A percentile compares a stretch with the other conserved stretches of the same genome.
Conservation (phyloP, 2,797 vertebrate genomes). For the Sebastiscus tertius region DNA sequence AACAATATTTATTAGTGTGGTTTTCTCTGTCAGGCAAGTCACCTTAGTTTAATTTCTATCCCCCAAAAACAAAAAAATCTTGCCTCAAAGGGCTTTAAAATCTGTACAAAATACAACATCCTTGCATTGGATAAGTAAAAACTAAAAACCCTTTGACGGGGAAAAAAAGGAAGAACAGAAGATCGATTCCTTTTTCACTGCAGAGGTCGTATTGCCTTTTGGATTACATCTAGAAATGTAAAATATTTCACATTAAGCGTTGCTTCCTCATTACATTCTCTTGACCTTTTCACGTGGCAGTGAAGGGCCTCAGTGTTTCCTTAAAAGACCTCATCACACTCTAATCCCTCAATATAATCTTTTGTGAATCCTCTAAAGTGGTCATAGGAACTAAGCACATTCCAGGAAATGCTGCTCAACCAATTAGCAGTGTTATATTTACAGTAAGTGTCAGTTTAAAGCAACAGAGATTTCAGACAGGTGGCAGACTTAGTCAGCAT, state of each 20-base stretch:
- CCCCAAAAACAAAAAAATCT: background rate
- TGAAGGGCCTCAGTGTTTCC: background rate
- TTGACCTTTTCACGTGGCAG: too few relatives aligned
- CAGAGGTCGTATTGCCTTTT: background rate
- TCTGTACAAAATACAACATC: background rate
- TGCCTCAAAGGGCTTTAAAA: background rate
- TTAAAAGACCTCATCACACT: background rate
- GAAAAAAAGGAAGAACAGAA: background rate
- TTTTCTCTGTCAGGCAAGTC: background rate
- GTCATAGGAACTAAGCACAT: background rate
- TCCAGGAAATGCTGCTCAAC: background rate
- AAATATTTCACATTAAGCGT: background rate
- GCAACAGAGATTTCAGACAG: background rate
- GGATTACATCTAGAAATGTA: background rate
- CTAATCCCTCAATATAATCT: conserved; percentile 5
- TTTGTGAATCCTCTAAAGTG: background rate
- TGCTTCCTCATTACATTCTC: background rate
- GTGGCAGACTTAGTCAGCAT: background rate
- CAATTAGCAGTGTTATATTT: background rate
- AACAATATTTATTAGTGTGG: background rate
- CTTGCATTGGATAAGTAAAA: background rate
- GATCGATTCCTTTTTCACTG: background rate
- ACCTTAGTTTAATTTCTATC: background rate
- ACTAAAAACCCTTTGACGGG: background rate
- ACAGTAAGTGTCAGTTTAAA: background rate